These are phyloP conservation scores for Henricia sp. DNA, from an alignment of 53 echinoderm and acorn worm genomes.

Conservation along the genomic window DNA sequence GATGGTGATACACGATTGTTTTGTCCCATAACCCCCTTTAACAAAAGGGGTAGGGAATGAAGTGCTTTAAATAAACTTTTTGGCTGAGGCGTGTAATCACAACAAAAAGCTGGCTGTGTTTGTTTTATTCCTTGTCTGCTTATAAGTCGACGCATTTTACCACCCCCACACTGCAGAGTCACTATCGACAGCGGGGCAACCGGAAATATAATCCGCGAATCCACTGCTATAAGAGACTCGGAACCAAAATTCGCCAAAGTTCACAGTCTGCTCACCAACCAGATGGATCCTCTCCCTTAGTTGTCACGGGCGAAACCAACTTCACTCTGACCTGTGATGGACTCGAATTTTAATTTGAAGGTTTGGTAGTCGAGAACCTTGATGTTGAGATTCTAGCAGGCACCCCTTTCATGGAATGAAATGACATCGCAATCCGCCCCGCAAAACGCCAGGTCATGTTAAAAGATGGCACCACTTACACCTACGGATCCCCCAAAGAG, in stretches of 20 bases:
- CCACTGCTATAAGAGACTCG: conserved; percentile 32
- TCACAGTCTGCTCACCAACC: conserved; percentile 54
- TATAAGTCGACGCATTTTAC: no score
- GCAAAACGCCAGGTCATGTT: conserved; percentile 47
- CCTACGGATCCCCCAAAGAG: conserved; percentile 28
- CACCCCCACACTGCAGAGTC: no score
- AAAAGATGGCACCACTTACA: conserved; percentile 21
- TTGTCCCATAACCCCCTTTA: no score
- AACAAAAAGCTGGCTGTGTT: no score
- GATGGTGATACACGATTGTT: no score
- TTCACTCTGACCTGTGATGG: conserved; percentile 9
- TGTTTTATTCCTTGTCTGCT: no score
- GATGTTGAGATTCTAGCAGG: conserved; percentile 47
- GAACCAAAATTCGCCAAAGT: conserved; percentile 36
- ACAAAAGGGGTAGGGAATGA: no score
- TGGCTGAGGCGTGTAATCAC: no score
- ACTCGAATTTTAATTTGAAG: conserved; percentile 6
- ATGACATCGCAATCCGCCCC: conserved; percentile 42
- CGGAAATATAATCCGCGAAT: conserved; percentile 60
- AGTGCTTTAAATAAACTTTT: no score
- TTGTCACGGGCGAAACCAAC: conserved; percentile 50
- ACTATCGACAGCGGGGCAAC: conserved; percentile 70
- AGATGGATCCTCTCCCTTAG: conserved; percentile 60
- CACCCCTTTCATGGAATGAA: conserved; percentile 8
- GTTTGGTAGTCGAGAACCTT: conserved; percentile 37